Evolutionary conservation across 2,113 vertebrate genomes (phyloP), one percentile per base, ranked within the genome.

Genomic region (Indicator maculatus): DNA sequence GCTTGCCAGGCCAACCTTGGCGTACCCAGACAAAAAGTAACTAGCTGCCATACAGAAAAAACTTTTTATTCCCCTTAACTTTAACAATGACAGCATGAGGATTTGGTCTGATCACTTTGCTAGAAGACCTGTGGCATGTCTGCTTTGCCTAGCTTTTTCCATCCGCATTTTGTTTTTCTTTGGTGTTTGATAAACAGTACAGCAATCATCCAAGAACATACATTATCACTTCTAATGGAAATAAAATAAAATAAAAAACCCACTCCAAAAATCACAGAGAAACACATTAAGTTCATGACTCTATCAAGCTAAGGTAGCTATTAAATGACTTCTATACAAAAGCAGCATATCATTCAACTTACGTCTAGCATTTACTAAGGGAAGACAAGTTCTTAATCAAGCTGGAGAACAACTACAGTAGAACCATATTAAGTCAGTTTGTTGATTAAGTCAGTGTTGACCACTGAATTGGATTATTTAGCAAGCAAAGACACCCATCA

Each of bases 21-120:
- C 71, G 82, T 30, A 70, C 21, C 27, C 93, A 95, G 69, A 84
- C 18, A 88, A 66, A 92, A 95, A 96, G 86, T 52, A 66, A 91
- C 60, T 31, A 77, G 44, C 36, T 87, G 56, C 18, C 83, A 94
- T 36, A 41, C 12, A 24, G 44, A 85, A 53, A 89, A 73, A n/a
- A 84, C 82, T 52, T 71, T 64, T 81, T 58, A 76, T 58, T 59
- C 71, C 75, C 23, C 38, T 83, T 58, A n/a, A 72, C 23, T 21
- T 64, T 0, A 74, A 39, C 44, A 82, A 52, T 2, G 23, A 41
- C 92, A 84, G 45, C 0, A 8, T 3, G 23, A 66, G 50, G 39
- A 26, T 61, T 76, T 16, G 2, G 69, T 66, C 63, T 90, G 69
- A 88, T 82, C 3, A 1, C 55, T 76, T 75, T 74, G 55, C 72